Conservation (phyloP, 2,113 vertebrate genomes). For the Balaenoptera acutorostrata region DNA sequence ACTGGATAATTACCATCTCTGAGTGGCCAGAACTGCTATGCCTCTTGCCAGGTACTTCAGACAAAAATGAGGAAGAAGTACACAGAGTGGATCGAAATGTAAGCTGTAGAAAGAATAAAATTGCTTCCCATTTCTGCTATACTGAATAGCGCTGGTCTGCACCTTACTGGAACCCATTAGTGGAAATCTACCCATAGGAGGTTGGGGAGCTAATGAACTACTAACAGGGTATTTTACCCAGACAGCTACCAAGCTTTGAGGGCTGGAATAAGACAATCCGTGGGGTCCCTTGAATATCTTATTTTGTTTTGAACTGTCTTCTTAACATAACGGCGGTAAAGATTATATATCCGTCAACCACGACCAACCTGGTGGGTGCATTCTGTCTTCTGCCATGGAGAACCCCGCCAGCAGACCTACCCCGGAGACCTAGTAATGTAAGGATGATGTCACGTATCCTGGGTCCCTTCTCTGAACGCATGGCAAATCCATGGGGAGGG, state of each 20-base stretch:
- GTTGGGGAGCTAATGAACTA: neutral
- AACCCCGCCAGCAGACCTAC: rapidly evolving
- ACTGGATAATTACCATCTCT: too few relatives aligned
- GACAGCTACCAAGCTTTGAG: neutral
- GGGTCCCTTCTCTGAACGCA: neutral
- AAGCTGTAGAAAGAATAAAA: neutral
- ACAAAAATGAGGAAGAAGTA: neutral
- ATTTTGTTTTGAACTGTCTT: neutral
- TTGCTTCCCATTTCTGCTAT: rapidly evolving
- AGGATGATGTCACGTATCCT: too few relatives aligned
- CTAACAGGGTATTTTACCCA: neutral
- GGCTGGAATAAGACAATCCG: neutral
- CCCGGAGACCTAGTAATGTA: rapidly evolving
- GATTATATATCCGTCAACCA: neutral
- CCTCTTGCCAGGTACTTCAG: neutral
- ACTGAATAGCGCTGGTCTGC: rapidly evolving
- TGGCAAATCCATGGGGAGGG: neutral
- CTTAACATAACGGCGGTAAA: neutral
- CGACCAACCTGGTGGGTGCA: neutral
- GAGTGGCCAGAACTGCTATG: neutral
- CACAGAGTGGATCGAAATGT: rapidly evolving
- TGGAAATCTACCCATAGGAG: rapidly evolving
- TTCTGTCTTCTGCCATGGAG: neutral
- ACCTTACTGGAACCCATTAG: neutral
- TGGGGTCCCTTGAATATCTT: rapidly evolving